Base-by-base conservation (phyloP, 1,140 invertebrate genomes). In the Anastrepha ludens region DNA sequence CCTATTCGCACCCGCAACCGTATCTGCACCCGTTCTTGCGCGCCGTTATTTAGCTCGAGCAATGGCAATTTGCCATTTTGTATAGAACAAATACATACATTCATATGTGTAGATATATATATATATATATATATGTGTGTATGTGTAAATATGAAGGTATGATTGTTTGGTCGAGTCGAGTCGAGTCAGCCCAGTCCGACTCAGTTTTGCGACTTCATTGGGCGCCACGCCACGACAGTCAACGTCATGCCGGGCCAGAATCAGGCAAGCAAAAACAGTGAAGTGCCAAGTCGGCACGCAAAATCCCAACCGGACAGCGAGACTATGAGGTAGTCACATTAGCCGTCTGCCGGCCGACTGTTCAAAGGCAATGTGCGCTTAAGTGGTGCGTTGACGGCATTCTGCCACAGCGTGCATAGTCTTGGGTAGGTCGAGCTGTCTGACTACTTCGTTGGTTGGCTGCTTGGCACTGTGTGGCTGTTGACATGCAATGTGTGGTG, bases 1-100 rank as follows among this genome's bases (percentile, higher is more conserved):
- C 20, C 44, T 81, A 20, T 13, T n/a, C 74, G 20, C 74, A 81
- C 74, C 74, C 74, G 74, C 74, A 55, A 15, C 11, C 60, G 60
- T 13, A 62, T n/a, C 60, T 4, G 60, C 60, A 62, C 60, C 7
- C 55, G 55, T 74, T 41, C 9, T 47, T 81, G 15, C n/a, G 44
- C 17, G 41, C 17, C 44, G 17, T 11, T 55, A 29, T 29, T 55
- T n/a, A 58, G 74, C 17, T 55, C 9, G 41, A 81, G 74, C 74
- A 81, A 81, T 81, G 74, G 74, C 74, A 81, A 81, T 81, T 81
- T 81, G 74, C 74, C 74, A 81, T 81, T 81, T 81, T 81, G 74
- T 81, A 81, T 55, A 9, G 74, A 81, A 81, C 47, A 81, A 81
- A 58, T 81, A 29, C n/a, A 81, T 50, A 13, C 3, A 67, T 67